A percentile compares a stretch with the other conserved stretches of the same genome.
These are phyloP conservation scores for Phytoseiulus persimilis DNA, from an alignment of 2,888 invertebrate genomes.

Conservation along the genomic window DNA sequence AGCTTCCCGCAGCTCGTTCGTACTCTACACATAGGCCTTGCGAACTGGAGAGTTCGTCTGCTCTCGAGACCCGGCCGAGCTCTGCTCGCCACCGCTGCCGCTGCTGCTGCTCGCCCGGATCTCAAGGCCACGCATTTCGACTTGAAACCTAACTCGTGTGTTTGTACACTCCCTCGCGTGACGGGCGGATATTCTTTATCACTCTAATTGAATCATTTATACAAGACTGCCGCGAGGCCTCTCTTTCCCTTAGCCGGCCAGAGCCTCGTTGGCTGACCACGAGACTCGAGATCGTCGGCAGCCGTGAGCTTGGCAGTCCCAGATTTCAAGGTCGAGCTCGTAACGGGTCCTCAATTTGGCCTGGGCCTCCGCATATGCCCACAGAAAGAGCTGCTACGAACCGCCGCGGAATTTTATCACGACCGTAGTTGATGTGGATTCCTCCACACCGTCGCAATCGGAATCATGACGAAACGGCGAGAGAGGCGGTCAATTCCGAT, in stretches of 20 bases:
- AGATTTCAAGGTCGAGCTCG: neutral
- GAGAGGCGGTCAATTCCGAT: neutral
- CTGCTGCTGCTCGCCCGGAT: slow-evolving; percentile 11
- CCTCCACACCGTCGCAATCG: too few species aligned
- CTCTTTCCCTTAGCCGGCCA: neutral
- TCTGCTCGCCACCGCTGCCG: neutral
- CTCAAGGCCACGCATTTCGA: slow-evolving; percentile 33
- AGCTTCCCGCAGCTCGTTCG: slow-evolving; percentile 11
- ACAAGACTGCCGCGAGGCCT: neutral
- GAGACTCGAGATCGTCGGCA: neutral
- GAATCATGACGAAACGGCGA: too few species aligned
- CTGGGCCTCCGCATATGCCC: neutral
- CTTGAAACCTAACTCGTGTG: neutral
- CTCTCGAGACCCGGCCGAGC: neutral
- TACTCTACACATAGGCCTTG: slow-evolving; percentile 16
- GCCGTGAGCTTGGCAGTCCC: neutral
- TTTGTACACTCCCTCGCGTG: neutral
- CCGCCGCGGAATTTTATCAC: neutral
- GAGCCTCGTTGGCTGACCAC: neutral
- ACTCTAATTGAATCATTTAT: neutral
- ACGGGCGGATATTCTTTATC: neutral
- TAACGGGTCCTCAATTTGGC: neutral
- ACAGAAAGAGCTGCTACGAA: neutral
- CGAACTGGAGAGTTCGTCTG: slow-evolving; percentile 35
- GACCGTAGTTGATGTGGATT: neutral